Evolutionary conservation across 2,113 vertebrate species (phyloP), one percentile per base, ranked within the genome.

Genomic region (Aptenodytes forsteri): DNA sequence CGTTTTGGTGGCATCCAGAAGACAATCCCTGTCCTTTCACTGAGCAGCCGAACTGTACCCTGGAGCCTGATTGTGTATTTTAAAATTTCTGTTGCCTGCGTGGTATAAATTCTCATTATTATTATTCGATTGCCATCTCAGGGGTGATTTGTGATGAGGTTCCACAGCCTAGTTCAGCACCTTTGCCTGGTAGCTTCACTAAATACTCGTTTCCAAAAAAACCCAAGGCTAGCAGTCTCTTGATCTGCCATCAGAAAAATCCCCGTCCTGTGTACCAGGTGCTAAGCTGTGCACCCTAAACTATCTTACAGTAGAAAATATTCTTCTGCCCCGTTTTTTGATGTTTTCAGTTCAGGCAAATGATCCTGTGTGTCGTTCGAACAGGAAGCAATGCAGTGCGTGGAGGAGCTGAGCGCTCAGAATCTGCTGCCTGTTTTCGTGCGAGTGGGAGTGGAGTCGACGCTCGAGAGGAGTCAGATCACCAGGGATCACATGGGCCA

Each of bases 401-500:
- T 99, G 96, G 98, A 99, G 83, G 99, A 99, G 98, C 98, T 99
- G 73, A 98, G 98, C 7, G 62, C 98, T 94, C 98, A 98, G 65
- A 96, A 93, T 29, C 98, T 98, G 93, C 98, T 99, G 55, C 98
- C 99, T 13, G 95, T 99, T 56, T 99, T 99, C 16, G 99, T 99
- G 87, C 98, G 98, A 3, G 98, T 99, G 38, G 99, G 99, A 27
- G 99, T 99, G 95, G 99, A 99, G 96, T 99, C 99, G 1, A 99
- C 99, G 20, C 98, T 99, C 76, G 99, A 99, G 97, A 98, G 99
- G 89, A 99, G 99, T 83, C 99, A 99, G 98, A 99, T 99, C 96
- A 99, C 99, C 89, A 98, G 99, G 96, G 99, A 99, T 94, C 99
- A 99, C 98, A 98, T 99, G 99, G 99, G 99, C 82, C 99, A 99